phyloP scores from a whole-genome alignment of 2,797 vertebrate species.

The Bufotes viridis region DNA sequence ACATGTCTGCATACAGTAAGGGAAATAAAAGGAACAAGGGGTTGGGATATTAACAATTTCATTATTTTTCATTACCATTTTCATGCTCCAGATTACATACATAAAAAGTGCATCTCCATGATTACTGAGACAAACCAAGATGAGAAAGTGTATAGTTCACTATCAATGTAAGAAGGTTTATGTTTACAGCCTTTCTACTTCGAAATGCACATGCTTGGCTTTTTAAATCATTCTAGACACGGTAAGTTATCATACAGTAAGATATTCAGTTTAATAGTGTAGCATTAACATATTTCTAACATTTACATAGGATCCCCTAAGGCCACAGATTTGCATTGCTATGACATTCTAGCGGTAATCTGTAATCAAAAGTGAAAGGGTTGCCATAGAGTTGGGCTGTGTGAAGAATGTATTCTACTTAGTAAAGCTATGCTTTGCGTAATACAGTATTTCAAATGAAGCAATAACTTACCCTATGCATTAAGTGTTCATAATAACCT shows the following conservation, averaged over 20 bases:
- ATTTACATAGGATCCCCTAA: slow-evolving; percentile 57
- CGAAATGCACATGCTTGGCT: background rate
- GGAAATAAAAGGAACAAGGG: too few species aligned
- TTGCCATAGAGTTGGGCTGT: slow-evolving; percentile 31
- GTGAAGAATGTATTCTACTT: slow-evolving; percentile 35
- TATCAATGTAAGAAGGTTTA: background rate
- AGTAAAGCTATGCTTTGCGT: slow-evolving; percentile 11
- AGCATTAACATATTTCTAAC: slow-evolving; percentile 53
- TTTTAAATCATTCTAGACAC: background rate
- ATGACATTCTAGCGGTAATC: slow-evolving; percentile 46
- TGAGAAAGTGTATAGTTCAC: background rate
- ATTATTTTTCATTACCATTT: too few species aligned
- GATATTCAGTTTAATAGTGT: slow-evolving; percentile 39
- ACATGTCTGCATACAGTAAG: too few species aligned
- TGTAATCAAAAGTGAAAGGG: slow-evolving; percentile 50
- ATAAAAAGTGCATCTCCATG: background rate
- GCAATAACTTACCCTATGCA: background rate
- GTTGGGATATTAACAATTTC: too few species aligned
- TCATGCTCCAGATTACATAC: background rate
- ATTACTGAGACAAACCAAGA: background rate
- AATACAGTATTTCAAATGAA: slow-evolving; percentile 16
- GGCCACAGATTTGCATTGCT: slow-evolving; percentile 50
- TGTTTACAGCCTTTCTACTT: background rate
- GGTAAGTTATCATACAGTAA: slow-evolving; percentile 40
- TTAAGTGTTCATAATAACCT: slow-evolving; percentile 1